Percentiles rank a stretch among this genome's conserved stretches.
phyloP scores from a whole-genome alignment of 2,888 invertebrate genomes.

The Ormyrus rosae region DNA sequence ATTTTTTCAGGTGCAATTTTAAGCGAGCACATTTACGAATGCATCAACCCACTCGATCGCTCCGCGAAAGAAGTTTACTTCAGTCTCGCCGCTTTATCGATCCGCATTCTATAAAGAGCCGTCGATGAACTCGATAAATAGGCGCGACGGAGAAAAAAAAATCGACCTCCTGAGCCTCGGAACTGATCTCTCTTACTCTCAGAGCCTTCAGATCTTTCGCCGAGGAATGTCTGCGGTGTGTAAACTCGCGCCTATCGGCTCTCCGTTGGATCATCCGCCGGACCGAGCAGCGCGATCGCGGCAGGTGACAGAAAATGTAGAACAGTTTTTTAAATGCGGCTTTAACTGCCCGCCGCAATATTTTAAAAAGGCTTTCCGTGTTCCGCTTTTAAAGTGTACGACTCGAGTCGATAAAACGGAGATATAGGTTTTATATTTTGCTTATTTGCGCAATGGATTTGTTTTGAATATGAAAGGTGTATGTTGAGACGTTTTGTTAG shows the following conservation, averaged over 20 bases:
- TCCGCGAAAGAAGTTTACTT: no score
- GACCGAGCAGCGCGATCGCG: slow-evolving; percentile 12
- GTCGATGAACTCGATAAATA: slow-evolving; percentile 10
- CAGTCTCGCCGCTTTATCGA: no score
- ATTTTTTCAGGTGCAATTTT: no score
- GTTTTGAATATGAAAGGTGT: no score
- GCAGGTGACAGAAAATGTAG: slow-evolving; percentile 13
- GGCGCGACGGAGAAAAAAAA: not conserved
- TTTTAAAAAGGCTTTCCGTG: slow-evolving; percentile 34
- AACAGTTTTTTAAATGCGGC: not conserved
- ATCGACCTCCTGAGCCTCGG: not conserved
- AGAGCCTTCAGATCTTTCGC: slow-evolving; percentile 31
- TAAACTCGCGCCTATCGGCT: slow-evolving; percentile 44
- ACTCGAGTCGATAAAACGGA: no score
- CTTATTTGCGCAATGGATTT: no score
- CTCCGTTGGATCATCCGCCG: slow-evolving; percentile 28
- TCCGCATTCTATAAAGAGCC: not conserved
- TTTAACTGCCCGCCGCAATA: no score
- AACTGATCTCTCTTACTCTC: not conserved
- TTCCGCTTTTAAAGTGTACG: not conserved
- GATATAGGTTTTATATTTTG: no score
- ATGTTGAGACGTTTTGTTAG: no score
- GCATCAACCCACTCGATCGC: no score
- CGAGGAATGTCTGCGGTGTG: slow-evolving; percentile 43
- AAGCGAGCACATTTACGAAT: no score